phyloP scores from a whole-genome alignment of 2,113 vertebrate genomes.

The Dicerorhinus sumatrensis region DNA sequence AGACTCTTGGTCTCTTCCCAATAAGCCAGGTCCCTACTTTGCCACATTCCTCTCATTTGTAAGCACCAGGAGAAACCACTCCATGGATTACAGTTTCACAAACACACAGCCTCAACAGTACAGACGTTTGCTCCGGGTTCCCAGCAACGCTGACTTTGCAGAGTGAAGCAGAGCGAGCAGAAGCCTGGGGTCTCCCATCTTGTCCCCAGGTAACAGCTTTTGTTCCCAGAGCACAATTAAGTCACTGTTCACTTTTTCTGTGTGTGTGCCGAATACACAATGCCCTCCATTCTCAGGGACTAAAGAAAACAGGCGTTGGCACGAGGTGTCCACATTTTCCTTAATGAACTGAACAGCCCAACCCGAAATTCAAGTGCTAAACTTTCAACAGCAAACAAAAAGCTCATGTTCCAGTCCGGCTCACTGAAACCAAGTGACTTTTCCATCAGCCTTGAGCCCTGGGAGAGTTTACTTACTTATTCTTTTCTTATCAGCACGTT shows the following conservation, averaged over 20 bases:
- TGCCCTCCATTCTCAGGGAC: conserved; percentile 70
- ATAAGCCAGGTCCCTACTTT: background rate
- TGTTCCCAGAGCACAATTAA: conserved; percentile 73
- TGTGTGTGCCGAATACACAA: conserved; percentile 66
- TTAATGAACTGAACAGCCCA: conserved; percentile 73
- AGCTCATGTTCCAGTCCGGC: conserved; percentile 62
- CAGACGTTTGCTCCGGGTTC: conserved; percentile 31
- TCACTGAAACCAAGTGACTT: conserved; percentile 78
- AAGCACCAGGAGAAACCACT: background rate
- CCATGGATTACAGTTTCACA: background rate
- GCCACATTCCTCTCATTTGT: background rate
- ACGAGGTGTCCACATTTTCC: conserved; percentile 72
- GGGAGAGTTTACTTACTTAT: conserved; percentile 57
- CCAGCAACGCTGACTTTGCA: background rate
- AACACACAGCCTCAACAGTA: background rate
- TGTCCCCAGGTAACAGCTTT: conserved; percentile 72
- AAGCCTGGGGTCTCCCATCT: conserved; percentile 47
- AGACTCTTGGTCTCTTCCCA: background rate
- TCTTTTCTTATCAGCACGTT: conserved; percentile 67
- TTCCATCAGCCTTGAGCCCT: conserved; percentile 48
- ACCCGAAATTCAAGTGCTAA: conserved; percentile 82
- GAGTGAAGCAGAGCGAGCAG: background rate
- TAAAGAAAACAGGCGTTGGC: conserved; percentile 77
- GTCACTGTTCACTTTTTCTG: conserved; percentile 64
- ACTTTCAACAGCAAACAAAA: conserved; percentile 80